These are phyloP conservation scores for Anguilla anguilla DNA, from an alignment of 2,797 vertebrate genomes.

Conservation along the genomic window DNA sequence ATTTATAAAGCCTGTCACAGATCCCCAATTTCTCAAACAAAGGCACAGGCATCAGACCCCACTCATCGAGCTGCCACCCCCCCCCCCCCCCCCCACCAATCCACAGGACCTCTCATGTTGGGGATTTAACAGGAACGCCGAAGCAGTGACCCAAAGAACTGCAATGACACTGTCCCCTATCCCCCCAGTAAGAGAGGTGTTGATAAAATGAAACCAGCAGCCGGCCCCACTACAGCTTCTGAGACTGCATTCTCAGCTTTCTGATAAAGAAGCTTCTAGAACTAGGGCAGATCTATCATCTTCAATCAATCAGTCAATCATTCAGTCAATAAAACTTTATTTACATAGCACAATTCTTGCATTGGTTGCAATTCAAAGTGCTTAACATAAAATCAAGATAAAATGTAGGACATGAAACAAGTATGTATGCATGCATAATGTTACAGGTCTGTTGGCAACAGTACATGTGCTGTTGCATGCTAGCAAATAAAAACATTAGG, in stretches of 20 bases:
- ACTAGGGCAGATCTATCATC: not conserved
- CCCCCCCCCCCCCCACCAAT: not conserved
- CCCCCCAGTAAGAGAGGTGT: not conserved
- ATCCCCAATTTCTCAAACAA: slow-evolving; percentile 15
- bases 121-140: not conserved
- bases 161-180: not conserved
- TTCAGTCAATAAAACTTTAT: too few relatives aligned
- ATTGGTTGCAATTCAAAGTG: too few relatives aligned
- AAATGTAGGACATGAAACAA: too few relatives aligned
- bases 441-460: too few relatives aligned
- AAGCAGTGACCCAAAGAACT: not conserved
- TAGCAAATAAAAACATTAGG: not conserved
- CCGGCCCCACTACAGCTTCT: not conserved
- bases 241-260: not conserved
- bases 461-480: too few relatives aligned
- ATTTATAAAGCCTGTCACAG: not conserved
- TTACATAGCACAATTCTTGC: too few relatives aligned
- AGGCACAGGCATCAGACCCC: not conserved
- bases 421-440: too few relatives aligned
- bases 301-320: not conserved
- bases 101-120: not conserved
- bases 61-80: not conserved
- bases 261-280: not conserved
- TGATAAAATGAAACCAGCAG: not conserved
- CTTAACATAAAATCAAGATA: too few relatives aligned